Percentiles rank a stretch among this genome's conserved stretches.
These are phyloP conservation scores for Elephantulus edwardii DNA, from an alignment of 2,113 vertebrate species.

Conservation along the genomic window DNA sequence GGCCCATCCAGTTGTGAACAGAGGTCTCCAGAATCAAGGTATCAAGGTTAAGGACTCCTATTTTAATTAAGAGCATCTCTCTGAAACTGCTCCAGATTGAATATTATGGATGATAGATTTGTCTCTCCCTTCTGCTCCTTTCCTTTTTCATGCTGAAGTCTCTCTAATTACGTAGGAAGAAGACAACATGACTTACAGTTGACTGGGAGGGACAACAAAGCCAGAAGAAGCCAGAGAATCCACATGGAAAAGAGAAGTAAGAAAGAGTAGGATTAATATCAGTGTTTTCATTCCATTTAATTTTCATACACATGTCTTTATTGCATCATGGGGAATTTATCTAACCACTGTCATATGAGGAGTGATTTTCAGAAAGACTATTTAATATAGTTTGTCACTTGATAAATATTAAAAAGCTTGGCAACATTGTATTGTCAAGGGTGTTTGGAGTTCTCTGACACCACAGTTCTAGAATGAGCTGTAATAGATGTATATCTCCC, in stretches of 20 bases:
- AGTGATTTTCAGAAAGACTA: neutral
- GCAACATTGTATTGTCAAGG: neutral
- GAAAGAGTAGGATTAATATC: neutral
- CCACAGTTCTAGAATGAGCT: neutral
- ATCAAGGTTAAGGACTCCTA: neutral
- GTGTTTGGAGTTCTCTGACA: neutral
- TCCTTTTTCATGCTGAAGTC: neutral
- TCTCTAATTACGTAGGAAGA: neutral
- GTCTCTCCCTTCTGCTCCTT: neutral
- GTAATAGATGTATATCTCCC: neutral
- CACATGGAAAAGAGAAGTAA: neutral
- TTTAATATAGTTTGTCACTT: neutral
- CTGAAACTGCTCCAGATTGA: neutral
- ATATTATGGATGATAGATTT: accelerated
- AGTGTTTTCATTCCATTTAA: neutral
- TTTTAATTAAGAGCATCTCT: neutral
- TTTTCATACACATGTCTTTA: neutral
- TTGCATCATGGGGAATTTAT: neutral
- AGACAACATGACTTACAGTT: conserved; percentile 22
- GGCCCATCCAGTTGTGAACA: neutral
- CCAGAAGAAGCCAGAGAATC: neutral
- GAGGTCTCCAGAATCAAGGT: neutral
- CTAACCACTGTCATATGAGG: neutral
- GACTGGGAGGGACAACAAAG: neutral
- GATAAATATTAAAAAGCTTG: neutral